Evolutionary conservation across 2,113 vertebrate genomes (phyloP), one percentile per base, ranked within the genome.

Genomic region (Riparia riparia): DNA sequence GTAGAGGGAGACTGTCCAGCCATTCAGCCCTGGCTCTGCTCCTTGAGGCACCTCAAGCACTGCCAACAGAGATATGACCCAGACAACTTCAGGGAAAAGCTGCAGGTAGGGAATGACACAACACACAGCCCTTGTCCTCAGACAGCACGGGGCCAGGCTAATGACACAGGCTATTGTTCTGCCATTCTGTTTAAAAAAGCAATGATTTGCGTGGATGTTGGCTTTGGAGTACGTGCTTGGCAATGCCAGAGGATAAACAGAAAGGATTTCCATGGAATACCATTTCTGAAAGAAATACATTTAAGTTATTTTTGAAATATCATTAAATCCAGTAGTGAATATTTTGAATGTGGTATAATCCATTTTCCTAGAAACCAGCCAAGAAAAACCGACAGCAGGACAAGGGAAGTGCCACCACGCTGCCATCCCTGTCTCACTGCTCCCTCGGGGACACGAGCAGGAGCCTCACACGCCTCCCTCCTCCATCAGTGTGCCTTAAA

Each of bases 301-400:
- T 68, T 66, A 45, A 61, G 58, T 92, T 95, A 91, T 91, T 97
- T 94, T 90, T 20, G 20, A 57, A 82, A 68, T 91, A 92, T 95
- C 83, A 93, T 86, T 95, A 94, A 93, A 73, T 83, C 79, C 82
- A 92, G 60, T 87, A 82, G 83, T 86, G 79, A 89, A 61, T 79
- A 92, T 84, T 97, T 92, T 79, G 58, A 80, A 93, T 58, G 51
- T 13, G 17, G 37, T 56, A 86, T 87, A 96, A 96, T 96, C 88
- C 73, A 51, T 96, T 97, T 97, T 96, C 96, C 96, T 95, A 95
- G 54, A 49, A 90, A 84, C 20, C 42, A 39, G 93, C 97, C 96
- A 97, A 97, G 94, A 96, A 82, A 93, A 96, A 82, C 31, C 1
- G 1, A 76, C 25, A 77, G 41, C 82, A 86, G 58, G 7, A 2